Percentiles rank a stretch among this genome's conserved stretches.
Conservation (phyloP, 2,797 vertebrate species). For the Spondyliosoma cantharus region DNA sequence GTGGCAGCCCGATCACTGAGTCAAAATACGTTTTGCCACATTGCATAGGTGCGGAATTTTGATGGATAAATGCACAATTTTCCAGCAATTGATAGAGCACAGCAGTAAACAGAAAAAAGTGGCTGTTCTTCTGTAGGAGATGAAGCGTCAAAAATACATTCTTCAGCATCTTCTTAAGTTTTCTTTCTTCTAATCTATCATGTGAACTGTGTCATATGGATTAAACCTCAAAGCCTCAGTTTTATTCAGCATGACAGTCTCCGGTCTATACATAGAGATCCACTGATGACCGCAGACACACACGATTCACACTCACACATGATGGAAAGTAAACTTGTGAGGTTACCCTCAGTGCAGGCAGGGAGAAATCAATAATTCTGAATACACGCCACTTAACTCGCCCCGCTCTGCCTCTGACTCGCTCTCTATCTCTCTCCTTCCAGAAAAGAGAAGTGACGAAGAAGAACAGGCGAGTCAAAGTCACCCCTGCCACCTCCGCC, state of each 20-base stretch:
- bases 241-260: conserved; percentile 46
- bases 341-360: conserved; percentile 65
- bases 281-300: conserved; percentile 45
- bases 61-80: conserved; percentile 3
- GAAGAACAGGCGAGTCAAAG: conserved; percentile 30
- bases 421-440: conserved; percentile 31
- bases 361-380: conserved; percentile 73
- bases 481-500: neutral
- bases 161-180: neutral
- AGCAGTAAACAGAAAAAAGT: neutral
- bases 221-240: conserved; percentile 25
- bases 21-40: too few relatives aligned
- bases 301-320: conserved; percentile 52
- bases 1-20: too few relatives aligned
- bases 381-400: conserved; percentile 70
- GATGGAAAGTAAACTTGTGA: conserved; percentile 64
- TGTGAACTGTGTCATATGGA: conserved; percentile 41
- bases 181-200: conserved; percentile 11
- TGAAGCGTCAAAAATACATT: neutral
- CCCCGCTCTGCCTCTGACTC: conserved; percentile 25
- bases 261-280: conserved; percentile 3
- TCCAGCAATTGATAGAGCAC: neutral
- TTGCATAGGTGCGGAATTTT: neutral
- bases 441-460: conserved; percentile 25
- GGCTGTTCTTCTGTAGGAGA: neutral